These are phyloP conservation scores for Varanus komodoensis DNA, from an alignment of 2,113 vertebrate species.

Conservation along the genomic window DNA sequence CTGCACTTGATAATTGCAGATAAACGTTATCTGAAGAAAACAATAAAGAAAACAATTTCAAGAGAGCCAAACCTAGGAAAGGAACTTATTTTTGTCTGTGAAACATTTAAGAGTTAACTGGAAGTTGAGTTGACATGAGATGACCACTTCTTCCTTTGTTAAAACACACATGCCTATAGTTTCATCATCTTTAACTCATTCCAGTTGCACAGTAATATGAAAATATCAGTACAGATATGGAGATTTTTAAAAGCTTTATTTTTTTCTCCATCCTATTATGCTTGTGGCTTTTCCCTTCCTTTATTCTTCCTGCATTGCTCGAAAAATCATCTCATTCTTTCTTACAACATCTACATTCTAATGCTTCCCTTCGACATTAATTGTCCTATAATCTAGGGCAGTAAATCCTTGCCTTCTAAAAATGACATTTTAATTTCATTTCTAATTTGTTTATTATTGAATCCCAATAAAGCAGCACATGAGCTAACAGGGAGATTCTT, in stretches of 20 bases:
- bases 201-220: background rate
- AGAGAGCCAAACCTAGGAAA: background rate
- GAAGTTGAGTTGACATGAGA: background rate
- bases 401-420: background rate
- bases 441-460: constrained; percentile 32
- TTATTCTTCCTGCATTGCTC: background rate
- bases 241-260: background rate
- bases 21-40: background rate
- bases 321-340: background rate
- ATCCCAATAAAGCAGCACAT: background rate
- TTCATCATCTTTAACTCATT: background rate
- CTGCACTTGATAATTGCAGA: background rate
- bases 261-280: background rate
- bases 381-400: constrained; percentile 10
- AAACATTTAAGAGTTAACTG: too few species aligned
- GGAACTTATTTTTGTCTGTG: too few species aligned
- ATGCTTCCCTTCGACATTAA: constrained; percentile 2
- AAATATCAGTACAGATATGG: background rate
- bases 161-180: background rate
- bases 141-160: background rate
- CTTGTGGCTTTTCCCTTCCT: background rate
- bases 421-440: background rate
- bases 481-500: background rate
- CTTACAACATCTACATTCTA: constrained; percentile 2
- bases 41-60: background rate